Evolutionary conservation across 2,888 invertebrate species (phyloP).

Genomic region (Dryomyza anilis): DNA sequence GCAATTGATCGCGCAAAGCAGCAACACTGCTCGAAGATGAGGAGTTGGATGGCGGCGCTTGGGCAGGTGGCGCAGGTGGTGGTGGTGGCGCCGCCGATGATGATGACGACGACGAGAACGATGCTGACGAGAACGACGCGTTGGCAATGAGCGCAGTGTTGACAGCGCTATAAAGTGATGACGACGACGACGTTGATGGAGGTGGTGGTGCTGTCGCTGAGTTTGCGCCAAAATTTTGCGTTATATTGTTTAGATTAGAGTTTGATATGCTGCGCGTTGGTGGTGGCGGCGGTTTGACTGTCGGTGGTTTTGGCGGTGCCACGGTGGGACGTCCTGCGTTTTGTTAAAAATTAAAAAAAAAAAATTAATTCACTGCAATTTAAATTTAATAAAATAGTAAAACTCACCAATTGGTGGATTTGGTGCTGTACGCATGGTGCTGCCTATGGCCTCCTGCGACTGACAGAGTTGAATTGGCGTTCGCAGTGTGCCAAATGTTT

Average conservation of each 20-base stretch:
- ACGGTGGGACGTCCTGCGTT: constrained; percentile 56
- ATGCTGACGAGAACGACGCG: constrained; percentile 16
- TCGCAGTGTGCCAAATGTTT: constrained; percentile 60
- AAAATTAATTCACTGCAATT: constrained; percentile 23
- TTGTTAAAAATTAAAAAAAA: constrained; percentile 15
- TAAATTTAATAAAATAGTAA: neutral
- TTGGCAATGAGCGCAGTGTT: constrained; percentile 45
- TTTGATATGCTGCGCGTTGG: constrained; percentile 60
- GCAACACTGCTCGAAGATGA: constrained; percentile 55
- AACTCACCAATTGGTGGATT: constrained; percentile 57
- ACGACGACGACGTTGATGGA: neutral
- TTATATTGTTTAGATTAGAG: constrained; percentile 55
- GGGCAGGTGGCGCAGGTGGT: constrained; percentile 41
- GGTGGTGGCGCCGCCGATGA: constrained; percentile 29
- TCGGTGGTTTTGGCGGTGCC: constrained; percentile 55
- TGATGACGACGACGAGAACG: constrained; percentile 24
- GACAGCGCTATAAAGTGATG: constrained; percentile 46
- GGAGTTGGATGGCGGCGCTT: constrained; percentile 47
- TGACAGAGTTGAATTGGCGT: constrained; percentile 52
- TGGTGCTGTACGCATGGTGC: constrained; percentile 55
- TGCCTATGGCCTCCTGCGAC: constrained; percentile 55
- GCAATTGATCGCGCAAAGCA: constrained; percentile 57
- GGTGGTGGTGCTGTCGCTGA: no score
- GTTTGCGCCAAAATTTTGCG: constrained; percentile 39
- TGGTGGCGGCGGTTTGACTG: constrained; percentile 60